Conservation (phyloP, 2,888 invertebrate species). For the Dendrolimus pini region DNA sequence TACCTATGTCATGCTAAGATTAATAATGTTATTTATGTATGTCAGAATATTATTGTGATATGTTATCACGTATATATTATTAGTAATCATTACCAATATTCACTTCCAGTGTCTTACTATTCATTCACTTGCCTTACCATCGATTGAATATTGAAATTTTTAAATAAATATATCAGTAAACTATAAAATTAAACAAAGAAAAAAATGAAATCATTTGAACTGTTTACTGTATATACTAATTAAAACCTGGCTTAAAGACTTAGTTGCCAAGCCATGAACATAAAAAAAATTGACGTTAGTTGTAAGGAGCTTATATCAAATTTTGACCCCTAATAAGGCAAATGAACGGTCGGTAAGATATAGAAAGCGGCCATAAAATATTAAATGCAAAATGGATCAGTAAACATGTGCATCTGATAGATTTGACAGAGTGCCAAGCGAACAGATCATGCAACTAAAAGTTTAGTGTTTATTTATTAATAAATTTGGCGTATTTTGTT, state of each 20-base stretch:
- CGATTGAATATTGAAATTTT: background rate
- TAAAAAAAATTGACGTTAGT: too few relatives aligned
- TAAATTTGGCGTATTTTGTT: too few relatives aligned
- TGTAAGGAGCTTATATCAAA: too few relatives aligned
- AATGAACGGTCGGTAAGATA: too few relatives aligned
- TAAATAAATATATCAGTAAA: background rate
- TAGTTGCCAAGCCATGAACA: too few relatives aligned
- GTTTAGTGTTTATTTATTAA: slow-evolving; percentile 3
- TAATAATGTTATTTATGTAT: too few relatives aligned
- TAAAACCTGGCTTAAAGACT: too few relatives aligned
- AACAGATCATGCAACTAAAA: slow-evolving; percentile 16
- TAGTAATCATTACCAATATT: background rate
- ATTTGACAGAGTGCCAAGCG: slow-evolving; percentile 45
- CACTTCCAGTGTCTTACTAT: background rate
- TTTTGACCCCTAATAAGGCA: too few relatives aligned
- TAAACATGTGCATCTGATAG: slow-evolving; percentile 33
- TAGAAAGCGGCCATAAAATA: background rate
- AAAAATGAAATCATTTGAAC: slow-evolving; percentile 24
- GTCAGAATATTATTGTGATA: too few relatives aligned
- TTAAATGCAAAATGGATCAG: slow-evolving; percentile 33
- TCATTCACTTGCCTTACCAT: too few relatives aligned
- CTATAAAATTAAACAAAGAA: slow-evolving; percentile 9
- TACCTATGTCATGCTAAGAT: too few relatives aligned
- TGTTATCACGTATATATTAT: too few relatives aligned
- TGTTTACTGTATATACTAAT: slow-evolving; percentile 3